Evolutionary conservation across 2,113 vertebrate genomes (phyloP).

Genomic region (Ahaetulla prasina): DNA sequence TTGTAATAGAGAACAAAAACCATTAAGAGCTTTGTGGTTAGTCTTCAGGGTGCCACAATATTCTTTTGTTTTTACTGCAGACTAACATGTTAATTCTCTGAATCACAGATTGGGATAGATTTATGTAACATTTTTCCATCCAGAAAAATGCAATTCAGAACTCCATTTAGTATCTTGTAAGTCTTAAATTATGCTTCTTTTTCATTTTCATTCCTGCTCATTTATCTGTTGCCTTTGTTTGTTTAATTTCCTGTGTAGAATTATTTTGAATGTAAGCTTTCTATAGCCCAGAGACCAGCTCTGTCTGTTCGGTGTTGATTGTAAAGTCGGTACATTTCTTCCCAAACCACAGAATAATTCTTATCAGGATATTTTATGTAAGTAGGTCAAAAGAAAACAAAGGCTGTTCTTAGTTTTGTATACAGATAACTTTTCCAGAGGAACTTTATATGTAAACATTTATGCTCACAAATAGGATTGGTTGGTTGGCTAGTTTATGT

Average conservation of each 20-base stretch:
- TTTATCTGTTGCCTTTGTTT: constrained; percentile 20
- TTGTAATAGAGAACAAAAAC: neutral
- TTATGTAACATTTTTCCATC: neutral
- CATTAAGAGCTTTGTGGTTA: neutral
- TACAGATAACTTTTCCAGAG: constrained; percentile 36
- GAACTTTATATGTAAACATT: neutral
- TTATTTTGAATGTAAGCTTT: constrained; percentile 24
- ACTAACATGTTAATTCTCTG: neutral
- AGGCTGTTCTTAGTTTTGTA: constrained; percentile 42
- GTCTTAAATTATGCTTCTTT: constrained; percentile 13
- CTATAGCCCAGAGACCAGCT: constrained; percentile 41
- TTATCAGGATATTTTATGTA: constrained; percentile 48
- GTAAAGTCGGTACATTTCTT: constrained; percentile 27
- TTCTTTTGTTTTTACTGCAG: neutral
- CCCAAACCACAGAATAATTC: constrained; percentile 47
- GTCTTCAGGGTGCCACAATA: neutral
- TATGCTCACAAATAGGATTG: constrained; percentile 40
- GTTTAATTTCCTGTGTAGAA: constrained; percentile 36
- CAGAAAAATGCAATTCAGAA: constrained; percentile 3
- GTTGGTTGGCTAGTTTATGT: constrained; percentile 35
- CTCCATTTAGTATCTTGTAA: neutral
- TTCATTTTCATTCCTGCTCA: constrained; percentile 3
- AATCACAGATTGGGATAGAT: neutral
- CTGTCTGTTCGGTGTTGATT: constrained; percentile 43
- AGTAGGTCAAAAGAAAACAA: constrained; percentile 61